phyloP scores from a whole-genome alignment of 1,140 invertebrate species.

The Papilio glaucus region DNA sequence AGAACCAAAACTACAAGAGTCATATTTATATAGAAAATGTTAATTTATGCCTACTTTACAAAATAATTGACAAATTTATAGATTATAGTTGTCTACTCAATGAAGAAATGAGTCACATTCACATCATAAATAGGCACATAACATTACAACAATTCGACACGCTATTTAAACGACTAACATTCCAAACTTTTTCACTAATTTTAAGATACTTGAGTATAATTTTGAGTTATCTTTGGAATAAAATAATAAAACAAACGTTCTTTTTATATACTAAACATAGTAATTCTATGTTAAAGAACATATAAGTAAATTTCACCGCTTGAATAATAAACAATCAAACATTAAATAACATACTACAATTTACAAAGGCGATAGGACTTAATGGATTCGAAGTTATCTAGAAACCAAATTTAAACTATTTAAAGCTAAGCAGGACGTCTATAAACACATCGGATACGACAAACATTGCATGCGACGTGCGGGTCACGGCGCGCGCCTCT shows the following conservation, averaged over 20 bases:
- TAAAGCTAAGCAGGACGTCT: slow-evolving; percentile 80
- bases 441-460: slow-evolving; percentile 51
- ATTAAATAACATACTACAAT: slow-evolving; percentile 39
- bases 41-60: slow-evolving; percentile 43
- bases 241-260: slow-evolving; percentile 14
- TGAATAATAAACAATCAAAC: slow-evolving; percentile 6
- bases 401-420: slow-evolving; percentile 66
- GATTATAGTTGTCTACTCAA: slow-evolving; percentile 43
- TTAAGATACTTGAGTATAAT: slow-evolving; percentile 25
- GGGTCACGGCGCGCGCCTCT: slow-evolving; percentile 38
- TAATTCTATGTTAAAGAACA: neutral
- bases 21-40: neutral
- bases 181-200: slow-evolving; percentile 22
- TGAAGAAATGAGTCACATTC: neutral
- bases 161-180: neutral
- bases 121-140: neutral
- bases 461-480: no score
- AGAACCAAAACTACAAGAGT: neutral
- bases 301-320: neutral
- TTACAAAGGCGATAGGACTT: slow-evolving; percentile 43
- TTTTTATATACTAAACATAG: neutral
- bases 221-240: slow-evolving; percentile 28
- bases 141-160: neutral
- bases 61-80: slow-evolving; percentile 60
- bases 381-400: slow-evolving; percentile 49